Evolutionary conservation across 2,797 vertebrate species (phyloP).

Genomic region (Molothrus aeneus): DNA sequence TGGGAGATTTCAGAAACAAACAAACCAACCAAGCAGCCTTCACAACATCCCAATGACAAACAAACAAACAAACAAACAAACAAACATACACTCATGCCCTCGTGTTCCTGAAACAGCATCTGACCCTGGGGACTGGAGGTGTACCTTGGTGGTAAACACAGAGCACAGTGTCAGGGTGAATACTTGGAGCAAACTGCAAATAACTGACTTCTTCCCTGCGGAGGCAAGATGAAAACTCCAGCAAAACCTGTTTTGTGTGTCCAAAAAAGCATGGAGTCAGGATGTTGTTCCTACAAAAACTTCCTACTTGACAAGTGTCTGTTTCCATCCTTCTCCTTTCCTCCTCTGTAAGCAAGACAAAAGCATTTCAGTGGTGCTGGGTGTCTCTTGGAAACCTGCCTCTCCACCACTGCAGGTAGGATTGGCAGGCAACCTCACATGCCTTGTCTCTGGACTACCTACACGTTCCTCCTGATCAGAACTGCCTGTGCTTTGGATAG

Average conservation of each 20-base stretch:
- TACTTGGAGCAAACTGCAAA: neutral
- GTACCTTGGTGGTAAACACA: neutral
- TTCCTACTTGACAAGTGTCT: neutral
- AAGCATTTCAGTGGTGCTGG: neutral
- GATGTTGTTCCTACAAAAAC: neutral
- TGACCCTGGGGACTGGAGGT: neutral
- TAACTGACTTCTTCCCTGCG: neutral
- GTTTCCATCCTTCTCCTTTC: neutral
- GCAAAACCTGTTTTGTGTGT: neutral
- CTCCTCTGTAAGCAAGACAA: neutral
- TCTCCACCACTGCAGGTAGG: neutral
- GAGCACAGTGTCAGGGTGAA: neutral
- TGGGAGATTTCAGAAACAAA: conserved; percentile 60
- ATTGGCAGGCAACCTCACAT: neutral
- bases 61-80: conserved; percentile 21
- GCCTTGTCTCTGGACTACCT: neutral
- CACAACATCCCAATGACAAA: conserved; percentile 21
- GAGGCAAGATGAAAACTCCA: conserved; percentile 8
- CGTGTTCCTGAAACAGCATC: neutral
- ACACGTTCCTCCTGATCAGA: neutral
- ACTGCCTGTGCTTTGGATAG: neutral
- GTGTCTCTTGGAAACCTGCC: neutral
- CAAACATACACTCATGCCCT: neutral
- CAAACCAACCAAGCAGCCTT: conserved; percentile 44
- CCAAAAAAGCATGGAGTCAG: neutral